Base-by-base conservation (phyloP, 2,113 vertebrate species). In the Macrotus californicus region DNA sequence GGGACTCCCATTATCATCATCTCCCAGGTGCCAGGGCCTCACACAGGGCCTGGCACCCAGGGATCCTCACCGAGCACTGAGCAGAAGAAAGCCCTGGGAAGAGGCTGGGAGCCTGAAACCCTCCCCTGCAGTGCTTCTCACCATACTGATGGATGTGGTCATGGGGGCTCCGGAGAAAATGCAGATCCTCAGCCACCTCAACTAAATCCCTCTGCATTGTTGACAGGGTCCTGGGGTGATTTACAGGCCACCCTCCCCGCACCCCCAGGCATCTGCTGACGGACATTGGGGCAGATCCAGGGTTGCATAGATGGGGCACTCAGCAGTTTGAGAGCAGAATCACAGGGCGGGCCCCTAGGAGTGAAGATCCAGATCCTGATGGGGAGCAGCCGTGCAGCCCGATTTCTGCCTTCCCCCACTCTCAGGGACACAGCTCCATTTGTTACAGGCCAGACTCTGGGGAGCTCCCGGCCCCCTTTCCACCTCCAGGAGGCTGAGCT, bases 231-330 rank as follows among this genome's bases (percentile, higher is more conserved):
- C 76, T 70, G 21, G 46, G 21, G 24, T 21, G 36, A 46, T 3
- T 16, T 67, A 0, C 4, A 34, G 24, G 5, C 34, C 56, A 26
- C 56, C 7, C 24, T 24, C 24, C 9, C n/a, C n/a, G n/a, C 46
- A 48, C 46, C 34, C 26, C 34, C 6, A 7, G 36, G 14, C 41
- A 3, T 15, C 70, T 46, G 46, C n/a, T 34, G 0, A 67, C 26
- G 22, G 69, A 41, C 36, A 14, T 13, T 3, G 41, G 80, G 50
- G 64, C 9, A 18, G 43, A 41, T 26, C 31, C 15, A 16, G 39
- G 64, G 22, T 22, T 87, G 69, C 3, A 0, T 0, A 1, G 6
- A 9, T 0, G 0, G 16, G 39, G 22, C 21, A 12, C 39, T 48
- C 0, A 4, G 13, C 29, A 80, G 54, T 31, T 9, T 46, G n/a